A percentile compares a stretch with the other conserved stretches of the same genome.
These are phyloP conservation scores for Ara ararauna DNA, from an alignment of 2,797 vertebrate species.

Conservation along the genomic window DNA sequence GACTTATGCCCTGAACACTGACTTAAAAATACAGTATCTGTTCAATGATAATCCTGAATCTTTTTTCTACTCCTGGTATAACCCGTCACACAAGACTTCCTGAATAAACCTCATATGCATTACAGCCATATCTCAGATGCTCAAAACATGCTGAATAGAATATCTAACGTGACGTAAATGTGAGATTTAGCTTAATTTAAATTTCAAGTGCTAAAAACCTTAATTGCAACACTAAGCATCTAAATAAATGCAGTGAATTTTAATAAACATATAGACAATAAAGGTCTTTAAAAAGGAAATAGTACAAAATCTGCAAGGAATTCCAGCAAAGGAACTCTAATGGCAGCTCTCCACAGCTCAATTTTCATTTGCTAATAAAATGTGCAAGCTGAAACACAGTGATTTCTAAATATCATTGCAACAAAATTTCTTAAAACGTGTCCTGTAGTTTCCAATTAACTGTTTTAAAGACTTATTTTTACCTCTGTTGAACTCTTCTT, in stretches of 20 bases:
- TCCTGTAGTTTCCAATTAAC: neutral
- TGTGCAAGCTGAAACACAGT: neutral
- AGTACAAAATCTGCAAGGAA: neutral
- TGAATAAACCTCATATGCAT: neutral
- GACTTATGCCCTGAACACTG: neutral
- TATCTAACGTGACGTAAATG: neutral
- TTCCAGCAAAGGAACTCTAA: neutral
- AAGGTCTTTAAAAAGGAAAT: neutral
- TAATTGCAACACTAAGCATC: neutral
- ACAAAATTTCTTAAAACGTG: neutral
- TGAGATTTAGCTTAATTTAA: neutral
- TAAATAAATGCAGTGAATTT: neutral
- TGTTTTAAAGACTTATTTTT: neutral
- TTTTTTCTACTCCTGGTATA: neutral
- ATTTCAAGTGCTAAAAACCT: neutral
- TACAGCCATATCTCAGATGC: neutral
- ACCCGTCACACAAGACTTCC: neutral
- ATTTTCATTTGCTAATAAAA: conserved; percentile 17
- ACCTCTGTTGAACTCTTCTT: neutral
- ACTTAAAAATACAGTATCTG: neutral
- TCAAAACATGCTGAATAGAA: neutral
- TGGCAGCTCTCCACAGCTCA: neutral
- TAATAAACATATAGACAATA: neutral
- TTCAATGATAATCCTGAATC: neutral
- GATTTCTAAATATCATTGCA: neutral